phyloP scores from a whole-genome alignment of 1,140 invertebrate species.

The Caenorhabditis brenneri region DNA sequence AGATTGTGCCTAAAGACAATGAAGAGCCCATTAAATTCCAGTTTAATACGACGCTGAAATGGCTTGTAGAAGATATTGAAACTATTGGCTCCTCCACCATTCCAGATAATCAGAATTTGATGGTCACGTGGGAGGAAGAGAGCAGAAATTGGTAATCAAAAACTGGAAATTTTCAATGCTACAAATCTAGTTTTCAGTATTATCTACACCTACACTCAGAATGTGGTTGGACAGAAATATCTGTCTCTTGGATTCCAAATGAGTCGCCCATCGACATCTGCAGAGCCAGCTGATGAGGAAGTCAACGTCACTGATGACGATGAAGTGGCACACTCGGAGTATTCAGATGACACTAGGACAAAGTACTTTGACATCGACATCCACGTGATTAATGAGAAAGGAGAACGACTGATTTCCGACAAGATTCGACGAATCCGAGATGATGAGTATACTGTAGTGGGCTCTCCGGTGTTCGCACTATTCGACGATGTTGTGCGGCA shows the following conservation, averaged over 20 bases:
- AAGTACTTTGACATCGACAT: slow-evolving; percentile 1
- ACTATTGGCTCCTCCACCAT: background rate
- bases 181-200: slow-evolving; percentile 1
- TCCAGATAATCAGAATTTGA: background rate
- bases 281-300: background rate
- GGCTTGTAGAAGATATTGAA: background rate
- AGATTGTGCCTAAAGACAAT: background rate
- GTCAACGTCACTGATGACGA: background rate
- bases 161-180: background rate
- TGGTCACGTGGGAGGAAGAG: background rate
- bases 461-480: background rate
- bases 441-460: background rate
- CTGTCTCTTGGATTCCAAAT: background rate
- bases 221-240: background rate
- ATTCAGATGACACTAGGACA: background rate
- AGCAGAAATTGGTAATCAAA: background rate
- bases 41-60: background rate
- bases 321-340: background rate
- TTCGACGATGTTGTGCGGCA: background rate
- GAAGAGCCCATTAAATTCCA: background rate
- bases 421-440: background rate
- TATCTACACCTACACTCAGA: slow-evolving; percentile 2
- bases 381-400: background rate
- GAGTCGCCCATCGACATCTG: background rate
- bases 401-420: background rate